A percentile compares a stretch with the other conserved stretches of the same genome.
These are phyloP conservation scores for Zoanthus sansibaricus DNA, from an alignment of 92 coral and sea anemone genomes.

Conservation along the genomic window DNA sequence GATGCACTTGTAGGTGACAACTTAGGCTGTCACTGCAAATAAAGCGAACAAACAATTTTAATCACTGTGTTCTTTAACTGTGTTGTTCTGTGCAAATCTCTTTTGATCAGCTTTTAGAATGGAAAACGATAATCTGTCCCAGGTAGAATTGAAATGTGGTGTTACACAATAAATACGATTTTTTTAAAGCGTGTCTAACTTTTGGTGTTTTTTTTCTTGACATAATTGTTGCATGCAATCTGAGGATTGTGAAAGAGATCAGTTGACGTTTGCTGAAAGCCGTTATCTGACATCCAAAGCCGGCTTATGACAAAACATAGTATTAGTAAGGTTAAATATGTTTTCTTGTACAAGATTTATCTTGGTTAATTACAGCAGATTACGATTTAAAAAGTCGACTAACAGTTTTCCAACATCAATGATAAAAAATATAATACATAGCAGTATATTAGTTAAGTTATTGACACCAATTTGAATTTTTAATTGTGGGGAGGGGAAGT, in stretches of 20 bases:
- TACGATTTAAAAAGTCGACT: not conserved
- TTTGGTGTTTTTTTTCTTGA: not conserved
- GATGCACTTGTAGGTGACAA: slow-evolving; percentile 10
- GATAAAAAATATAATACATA: too few relatives aligned
- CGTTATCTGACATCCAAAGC: not conserved
- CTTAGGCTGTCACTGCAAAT: slow-evolving; percentile 16
- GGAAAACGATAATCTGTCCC: slow-evolving; percentile 34
- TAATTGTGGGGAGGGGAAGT: not conserved
- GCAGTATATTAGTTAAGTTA: not conserved
- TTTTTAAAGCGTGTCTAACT: not conserved
- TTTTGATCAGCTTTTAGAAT: not conserved
- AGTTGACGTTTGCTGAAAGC: not conserved
- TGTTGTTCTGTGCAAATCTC: slow-evolving; percentile 18
- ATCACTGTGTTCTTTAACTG: slow-evolving; percentile 1
- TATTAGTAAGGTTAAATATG: not conserved
- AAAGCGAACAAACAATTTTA: slow-evolving; percentile 10
- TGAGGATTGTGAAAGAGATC: slow-evolving; percentile 6
- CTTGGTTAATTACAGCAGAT: not conserved
- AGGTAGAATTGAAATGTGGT: slow-evolving; percentile 30
- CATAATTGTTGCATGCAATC: not conserved
- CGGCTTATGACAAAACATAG: not conserved
- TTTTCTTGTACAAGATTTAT: not conserved
- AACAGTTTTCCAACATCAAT: not conserved
- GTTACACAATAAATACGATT: slow-evolving; percentile 29
- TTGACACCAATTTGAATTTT: slow-evolving; percentile 4